phyloP scores from a whole-genome alignment of 2,888 invertebrate species.

The Drosophila pseudotakahashii region DNA sequence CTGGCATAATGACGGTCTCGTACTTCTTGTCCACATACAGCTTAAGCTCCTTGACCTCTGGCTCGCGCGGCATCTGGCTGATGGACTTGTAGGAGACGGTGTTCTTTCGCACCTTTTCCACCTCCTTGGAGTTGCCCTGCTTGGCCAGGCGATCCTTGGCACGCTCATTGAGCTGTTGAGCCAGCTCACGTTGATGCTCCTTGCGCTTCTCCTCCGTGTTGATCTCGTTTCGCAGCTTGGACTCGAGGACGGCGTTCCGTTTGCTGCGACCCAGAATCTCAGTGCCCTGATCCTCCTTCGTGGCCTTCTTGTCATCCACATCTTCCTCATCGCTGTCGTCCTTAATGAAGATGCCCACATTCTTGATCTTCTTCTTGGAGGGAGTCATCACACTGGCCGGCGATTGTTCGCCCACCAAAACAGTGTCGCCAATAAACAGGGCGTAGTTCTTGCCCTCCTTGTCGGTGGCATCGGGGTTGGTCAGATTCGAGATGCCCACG shows the following conservation, averaged over 20 bases:
- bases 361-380: conserved; percentile 97
- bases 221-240: conserved; percentile 96
- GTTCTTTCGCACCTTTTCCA: conserved; percentile 95
- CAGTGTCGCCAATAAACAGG: conserved; percentile 98
- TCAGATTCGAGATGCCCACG: conserved; percentile 94
- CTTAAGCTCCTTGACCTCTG: conserved; percentile 96
- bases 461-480: conserved; percentile 92
- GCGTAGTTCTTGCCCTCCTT: conserved; percentile 96
- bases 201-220: conserved; percentile 99
- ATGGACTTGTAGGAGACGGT: conserved; percentile 97
- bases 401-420: conserved; percentile 95
- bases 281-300: conserved; percentile 87
- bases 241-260: conserved; percentile 95
- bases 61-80: conserved; percentile 96
- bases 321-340: conserved; percentile 94
- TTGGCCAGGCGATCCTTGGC: conserved; percentile 96
- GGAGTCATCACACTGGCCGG: conserved; percentile 94
- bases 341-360: conserved; percentile 97
- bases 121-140: conserved; percentile 93
- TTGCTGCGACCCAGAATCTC: conserved; percentile 88
- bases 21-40: conserved; percentile 98
- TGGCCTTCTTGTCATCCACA: conserved; percentile 90
- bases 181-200: conserved; percentile 97
- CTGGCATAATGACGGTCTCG: conserved; percentile 98
- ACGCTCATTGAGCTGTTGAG: conserved; percentile 94